A percentile compares a stretch with the other conserved stretches of the same genome.
Conservation (phyloP, 23 tunicate genomes). For the Halocynthia aurantium region DNA sequence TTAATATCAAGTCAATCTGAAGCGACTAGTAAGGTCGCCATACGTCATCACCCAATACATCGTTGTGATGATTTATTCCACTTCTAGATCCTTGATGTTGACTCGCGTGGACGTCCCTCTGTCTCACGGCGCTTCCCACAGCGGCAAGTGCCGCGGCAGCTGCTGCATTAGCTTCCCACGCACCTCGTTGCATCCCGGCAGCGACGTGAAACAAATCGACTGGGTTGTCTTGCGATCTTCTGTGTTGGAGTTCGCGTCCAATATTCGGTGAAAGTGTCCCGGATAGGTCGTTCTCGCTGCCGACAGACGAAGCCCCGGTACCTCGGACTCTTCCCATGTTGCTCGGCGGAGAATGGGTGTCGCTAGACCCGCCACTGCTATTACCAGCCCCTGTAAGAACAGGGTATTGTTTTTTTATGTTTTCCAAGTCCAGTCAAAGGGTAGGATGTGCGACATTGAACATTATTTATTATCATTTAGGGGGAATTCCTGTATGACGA, state of each 20-base stretch:
- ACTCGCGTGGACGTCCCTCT: constrained; percentile 44
- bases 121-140: constrained; percentile 33
- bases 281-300: constrained; percentile 77
- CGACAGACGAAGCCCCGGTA: constrained; percentile 66
- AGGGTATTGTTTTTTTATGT: neutral
- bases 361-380: constrained; percentile 45
- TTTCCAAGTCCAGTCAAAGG: too few species aligned
- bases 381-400: constrained; percentile 17
- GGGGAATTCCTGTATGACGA: neutral
- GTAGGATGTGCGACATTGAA: too few species aligned
- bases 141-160: constrained; percentile 21
- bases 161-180: constrained; percentile 6
- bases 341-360: constrained; percentile 41
- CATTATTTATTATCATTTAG: neutral
- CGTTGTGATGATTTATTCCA: constrained; percentile 8
- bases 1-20: too few species aligned
- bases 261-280: constrained; percentile 67
- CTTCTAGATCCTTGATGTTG: constrained; percentile 12
- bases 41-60: constrained; percentile 62
- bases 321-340: constrained; percentile 45
- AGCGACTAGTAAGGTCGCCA: constrained; percentile 72
- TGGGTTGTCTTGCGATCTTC: neutral
- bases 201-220: constrained; percentile 22
- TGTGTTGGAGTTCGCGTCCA: constrained; percentile 27
- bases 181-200: constrained; percentile 12